Evolutionary conservation across 2,113 vertebrate genomes (phyloP), one percentile per base, ranked within the genome.

Genomic region (Aegotheles bennettii): DNA sequence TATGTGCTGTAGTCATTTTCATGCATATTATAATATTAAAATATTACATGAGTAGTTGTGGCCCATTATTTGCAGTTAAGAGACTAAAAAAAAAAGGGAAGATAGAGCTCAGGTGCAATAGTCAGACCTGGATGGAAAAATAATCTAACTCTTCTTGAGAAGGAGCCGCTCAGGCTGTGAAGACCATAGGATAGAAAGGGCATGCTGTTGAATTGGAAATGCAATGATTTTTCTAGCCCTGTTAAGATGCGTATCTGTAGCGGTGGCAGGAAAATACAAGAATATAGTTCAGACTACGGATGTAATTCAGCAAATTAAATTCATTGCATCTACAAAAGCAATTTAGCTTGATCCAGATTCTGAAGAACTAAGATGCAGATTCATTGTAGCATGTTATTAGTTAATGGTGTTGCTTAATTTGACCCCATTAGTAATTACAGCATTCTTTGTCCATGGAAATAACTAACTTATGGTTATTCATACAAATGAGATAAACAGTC

Each of bases 171-270:
- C 11, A 48, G 63, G 13, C 40, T 76, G 31, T 54, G 60, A 78
- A 51, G 64, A 33, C 33, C 7, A 24, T 17, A 38, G n/a, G 13
- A 16, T 4, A 76, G 47, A 70, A 77, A 67, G 33, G 40, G 19
- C 24, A 16, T 25, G 20, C 13, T 67, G 26, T 48, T 89, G 24
- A 63, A 47, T 31, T 71, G 60, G 81, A 86, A 89, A 64, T 10
- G 18, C 7, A 38, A 17, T 20, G 6, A 21, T 45, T 88, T 90
- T 91, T 77, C 36, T 70, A 68, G 31, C 15, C 5, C 33, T 50
- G 38, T 50, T 24, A 87, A 73, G 56, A 43, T 15, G 9, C 3
- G 0, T 15, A 14, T 69, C 43, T 42, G 0, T 0, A 70, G 68
- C 61, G 7, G 7, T 50, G 71, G 10, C 36, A 88, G 75, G n/a